Conservation (phyloP, 2,113 vertebrate species). For the Etheostoma spectabile region DNA sequence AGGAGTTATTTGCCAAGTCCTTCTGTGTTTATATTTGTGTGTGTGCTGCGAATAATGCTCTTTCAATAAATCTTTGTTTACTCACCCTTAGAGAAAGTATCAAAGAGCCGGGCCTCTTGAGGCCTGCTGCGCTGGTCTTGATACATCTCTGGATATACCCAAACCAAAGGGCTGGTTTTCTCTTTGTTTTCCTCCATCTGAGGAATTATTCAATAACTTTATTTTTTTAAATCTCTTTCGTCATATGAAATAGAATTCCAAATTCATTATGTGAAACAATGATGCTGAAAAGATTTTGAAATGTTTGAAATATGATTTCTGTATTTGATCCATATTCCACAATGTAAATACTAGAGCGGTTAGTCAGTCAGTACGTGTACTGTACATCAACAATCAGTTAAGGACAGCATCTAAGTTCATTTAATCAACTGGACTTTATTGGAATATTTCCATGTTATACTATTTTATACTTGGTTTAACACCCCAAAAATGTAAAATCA, state of each 20-base stretch:
- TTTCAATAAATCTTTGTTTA: slow-evolving; percentile 61
- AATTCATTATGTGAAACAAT: background rate
- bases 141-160: slow-evolving; percentile 11
- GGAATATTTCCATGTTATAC: no score
- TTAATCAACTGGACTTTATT: background rate
- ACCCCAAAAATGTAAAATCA: background rate
- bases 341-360: background rate
- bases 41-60: slow-evolving; percentile 40
- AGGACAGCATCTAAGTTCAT: background rate
- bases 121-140: background rate
- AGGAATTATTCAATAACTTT: background rate
- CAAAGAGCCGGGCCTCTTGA: slow-evolving; percentile 33
- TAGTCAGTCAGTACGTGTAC: no score
- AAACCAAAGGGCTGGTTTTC: slow-evolving; percentile 22
- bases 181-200: slow-evolving; percentile 18
- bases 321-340: background rate
- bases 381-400: background rate
- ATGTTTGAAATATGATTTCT: background rate
- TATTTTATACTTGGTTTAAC: background rate
- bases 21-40: slow-evolving; percentile 1
- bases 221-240: background rate
- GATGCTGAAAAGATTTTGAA: background rate
- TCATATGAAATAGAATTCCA: background rate
- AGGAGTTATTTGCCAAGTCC: slow-evolving; percentile 8
- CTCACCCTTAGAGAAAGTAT: slow-evolving; percentile 46